Percentiles rank a stretch among this genome's conserved stretches.
Conservation (phyloP, 2,888 invertebrate species). For the Acanthopleura granulata region DNA sequence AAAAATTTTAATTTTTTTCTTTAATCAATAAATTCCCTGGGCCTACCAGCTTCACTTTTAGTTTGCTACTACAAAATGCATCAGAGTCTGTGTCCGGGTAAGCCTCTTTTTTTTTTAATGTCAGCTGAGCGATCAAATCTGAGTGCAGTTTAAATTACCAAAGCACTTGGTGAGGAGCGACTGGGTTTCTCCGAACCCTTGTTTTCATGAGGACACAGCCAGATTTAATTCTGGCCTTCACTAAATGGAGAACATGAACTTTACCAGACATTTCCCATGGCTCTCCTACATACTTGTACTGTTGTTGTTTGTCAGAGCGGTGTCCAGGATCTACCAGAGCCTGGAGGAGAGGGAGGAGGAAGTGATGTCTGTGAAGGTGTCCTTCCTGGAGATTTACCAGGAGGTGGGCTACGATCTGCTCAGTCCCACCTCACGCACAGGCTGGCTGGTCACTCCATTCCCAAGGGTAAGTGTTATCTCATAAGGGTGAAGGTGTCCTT, state of each 20-base stretch:
- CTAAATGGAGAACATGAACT: neutral
- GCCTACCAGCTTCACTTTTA: no score
- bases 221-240: neutral
- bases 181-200: no score
- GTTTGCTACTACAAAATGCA: no score
- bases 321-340: conserved; percentile 60
- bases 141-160: no score
- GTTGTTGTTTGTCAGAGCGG: conserved; percentile 44
- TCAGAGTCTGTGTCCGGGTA: no score
- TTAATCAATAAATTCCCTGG: no score
- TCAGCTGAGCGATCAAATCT: no score
- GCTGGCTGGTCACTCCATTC: conserved; percentile 56
- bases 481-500: conserved; percentile 63
- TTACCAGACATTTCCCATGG: neutral
- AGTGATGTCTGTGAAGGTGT: conserved; percentile 58
- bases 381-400: conserved; percentile 66
- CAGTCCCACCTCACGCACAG: conserved; percentile 51
- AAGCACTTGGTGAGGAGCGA: no score
- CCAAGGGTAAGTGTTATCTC: conserved; percentile 54
- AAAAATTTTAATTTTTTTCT: no score
- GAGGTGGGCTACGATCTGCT: conserved; percentile 65
- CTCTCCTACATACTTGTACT: neutral
- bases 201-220: neutral
- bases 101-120: no score
- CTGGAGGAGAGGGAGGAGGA: conserved; percentile 53